Percentiles rank a stretch among this genome's conserved stretches.
Evolutionary conservation across 1,140 invertebrate species (phyloP).

Genomic region (Cydia pomonella): DNA sequence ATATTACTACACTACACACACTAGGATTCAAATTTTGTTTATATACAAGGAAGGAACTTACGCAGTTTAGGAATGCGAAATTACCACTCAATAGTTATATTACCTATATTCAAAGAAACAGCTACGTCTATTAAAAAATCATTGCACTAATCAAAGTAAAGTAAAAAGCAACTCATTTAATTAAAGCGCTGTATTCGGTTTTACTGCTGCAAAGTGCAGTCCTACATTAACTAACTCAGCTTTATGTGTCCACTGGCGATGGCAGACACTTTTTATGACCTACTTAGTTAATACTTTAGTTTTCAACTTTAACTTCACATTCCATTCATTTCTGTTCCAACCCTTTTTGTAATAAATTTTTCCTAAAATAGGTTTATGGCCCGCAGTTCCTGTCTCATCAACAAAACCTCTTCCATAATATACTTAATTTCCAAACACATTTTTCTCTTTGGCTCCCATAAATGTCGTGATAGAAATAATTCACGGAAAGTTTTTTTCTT

Average conservation of each 20-base stretch:
- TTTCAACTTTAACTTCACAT: constrained; percentile 34
- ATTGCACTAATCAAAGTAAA: constrained; percentile 5
- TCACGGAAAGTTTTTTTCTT: constrained; percentile 56
- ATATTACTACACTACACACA: too few relatives aligned
- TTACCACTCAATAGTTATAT: too few relatives aligned
- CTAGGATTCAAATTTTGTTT: too few relatives aligned
- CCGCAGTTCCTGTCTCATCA: constrained; percentile 59
- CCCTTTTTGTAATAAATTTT: constrained; percentile 59
- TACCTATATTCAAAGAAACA: neutral
- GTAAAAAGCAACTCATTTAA: constrained; percentile 21
- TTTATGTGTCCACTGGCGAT: constrained; percentile 25
- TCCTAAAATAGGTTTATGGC: constrained; percentile 66
- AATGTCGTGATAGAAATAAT: constrained; percentile 65
- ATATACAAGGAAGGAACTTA: too few relatives aligned
- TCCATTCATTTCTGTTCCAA: constrained; percentile 35
- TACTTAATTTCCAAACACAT: constrained; percentile 75
- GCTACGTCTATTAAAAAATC: neutral
- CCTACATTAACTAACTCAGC: constrained; percentile 28
- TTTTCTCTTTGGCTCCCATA: constrained; percentile 66
- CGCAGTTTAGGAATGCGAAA: too few relatives aligned
- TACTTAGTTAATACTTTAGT: constrained; percentile 29
- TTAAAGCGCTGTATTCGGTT: constrained; percentile 17
- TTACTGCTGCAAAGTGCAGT: constrained; percentile 24
- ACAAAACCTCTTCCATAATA: constrained; percentile 62
- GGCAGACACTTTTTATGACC: constrained; percentile 29